Conservation (phyloP, 2,888 invertebrate genomes). For the Tineola bisselliella region DNA sequence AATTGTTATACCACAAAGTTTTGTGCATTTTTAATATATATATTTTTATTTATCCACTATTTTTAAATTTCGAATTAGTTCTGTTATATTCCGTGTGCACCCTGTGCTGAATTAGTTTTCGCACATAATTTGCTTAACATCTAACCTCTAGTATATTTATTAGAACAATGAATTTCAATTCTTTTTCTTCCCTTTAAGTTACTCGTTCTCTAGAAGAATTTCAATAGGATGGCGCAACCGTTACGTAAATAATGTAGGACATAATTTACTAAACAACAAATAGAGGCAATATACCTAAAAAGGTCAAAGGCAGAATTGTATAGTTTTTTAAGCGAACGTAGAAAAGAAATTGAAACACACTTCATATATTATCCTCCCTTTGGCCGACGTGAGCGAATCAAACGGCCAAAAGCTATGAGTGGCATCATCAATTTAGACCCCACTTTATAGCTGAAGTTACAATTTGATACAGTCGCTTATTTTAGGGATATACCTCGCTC, state of each 20-base stretch:
- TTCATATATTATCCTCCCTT: not conserved
- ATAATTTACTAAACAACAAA: not conserved
- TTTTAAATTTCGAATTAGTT: too few species aligned
- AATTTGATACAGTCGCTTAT: slow-evolving; percentile 13
- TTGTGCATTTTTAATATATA: too few species aligned
- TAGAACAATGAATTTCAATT: too few species aligned
- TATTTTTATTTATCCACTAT: too few species aligned
- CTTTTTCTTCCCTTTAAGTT: too few species aligned
- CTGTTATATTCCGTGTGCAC: too few species aligned
- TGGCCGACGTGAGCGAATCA: not conserved
- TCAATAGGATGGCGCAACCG: too few species aligned
- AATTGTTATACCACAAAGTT: too few species aligned
- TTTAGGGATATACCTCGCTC: slow-evolving; percentile 11
- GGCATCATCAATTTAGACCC: slow-evolving; percentile 7
- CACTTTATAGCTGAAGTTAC: slow-evolving; percentile 10
- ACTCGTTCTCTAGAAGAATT: too few species aligned
- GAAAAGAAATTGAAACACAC: slow-evolving; percentile 4
- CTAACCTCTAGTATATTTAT: too few species aligned
- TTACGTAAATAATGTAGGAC: not conserved
- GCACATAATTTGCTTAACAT: too few species aligned
- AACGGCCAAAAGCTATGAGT: slow-evolving; percentile 8
- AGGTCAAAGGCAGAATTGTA: not conserved
- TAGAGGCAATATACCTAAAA: not conserved
- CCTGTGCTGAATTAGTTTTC: too few species aligned
- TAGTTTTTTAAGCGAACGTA: not conserved